A percentile compares a stretch with the other conserved stretches of the same genome.
Evolutionary conservation across 2,888 invertebrate genomes (phyloP).

Genomic region (Calephelis perditalis): DNA sequence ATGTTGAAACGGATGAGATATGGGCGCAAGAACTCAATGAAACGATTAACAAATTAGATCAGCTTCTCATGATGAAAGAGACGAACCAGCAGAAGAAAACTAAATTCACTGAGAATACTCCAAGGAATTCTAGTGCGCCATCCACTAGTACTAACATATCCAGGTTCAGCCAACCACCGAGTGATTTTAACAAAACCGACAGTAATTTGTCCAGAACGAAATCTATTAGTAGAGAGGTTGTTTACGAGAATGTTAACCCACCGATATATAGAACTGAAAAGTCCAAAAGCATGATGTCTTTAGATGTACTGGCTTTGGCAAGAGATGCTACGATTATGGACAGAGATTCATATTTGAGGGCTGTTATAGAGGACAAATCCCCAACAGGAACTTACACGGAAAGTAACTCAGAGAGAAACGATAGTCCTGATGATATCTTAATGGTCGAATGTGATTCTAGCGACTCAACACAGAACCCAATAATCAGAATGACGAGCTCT

Average conservation of each 20-base stretch:
- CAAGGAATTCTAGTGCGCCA: slow-evolving; percentile 60
- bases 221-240: slow-evolving; percentile 58
- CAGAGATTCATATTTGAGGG: slow-evolving; percentile 64
- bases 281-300: slow-evolving; percentile 71
- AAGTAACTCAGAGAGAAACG: slow-evolving; percentile 68
- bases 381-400: slow-evolving; percentile 69
- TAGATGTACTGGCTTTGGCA: slow-evolving; percentile 63
- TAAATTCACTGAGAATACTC: slow-evolving; percentile 59
- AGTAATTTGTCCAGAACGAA: slow-evolving; percentile 52
- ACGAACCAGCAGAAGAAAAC: slow-evolving; percentile 76
- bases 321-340: slow-evolving; percentile 63
- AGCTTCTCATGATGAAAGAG: slow-evolving; percentile 82
- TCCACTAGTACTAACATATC: slow-evolving; percentile 56
- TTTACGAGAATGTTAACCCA: slow-evolving; percentile 52
- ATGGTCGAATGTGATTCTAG: slow-evolving; percentile 73
- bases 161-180: slow-evolving; percentile 46
- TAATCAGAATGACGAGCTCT: slow-evolving; percentile 69
- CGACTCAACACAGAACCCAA: slow-evolving; percentile 66
- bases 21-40: slow-evolving; percentile 88
- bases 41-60: slow-evolving; percentile 87
- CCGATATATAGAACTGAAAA: slow-evolving; percentile 58
- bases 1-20: slow-evolving; percentile 81
- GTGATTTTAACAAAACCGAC: slow-evolving; percentile 49
- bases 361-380: slow-evolving; percentile 70
- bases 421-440: slow-evolving; percentile 66